Evolutionary conservation across 2,113 vertebrate species (phyloP).

Genomic region (Corapipo altera): DNA sequence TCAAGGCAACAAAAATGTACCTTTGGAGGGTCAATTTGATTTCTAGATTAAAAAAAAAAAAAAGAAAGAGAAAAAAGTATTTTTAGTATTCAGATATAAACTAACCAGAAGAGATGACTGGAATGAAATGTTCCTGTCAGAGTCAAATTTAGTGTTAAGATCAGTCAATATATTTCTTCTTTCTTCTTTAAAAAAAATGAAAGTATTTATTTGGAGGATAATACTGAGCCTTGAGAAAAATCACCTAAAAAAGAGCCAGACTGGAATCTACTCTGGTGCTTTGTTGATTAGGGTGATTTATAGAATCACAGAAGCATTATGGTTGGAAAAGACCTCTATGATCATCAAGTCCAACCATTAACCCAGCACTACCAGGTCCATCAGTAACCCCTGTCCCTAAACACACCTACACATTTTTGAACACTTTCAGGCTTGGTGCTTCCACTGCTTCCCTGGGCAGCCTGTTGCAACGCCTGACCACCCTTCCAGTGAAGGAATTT

Average conservation of each 20-base stretch:
- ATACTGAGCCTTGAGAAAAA: background rate
- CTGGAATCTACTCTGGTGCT: background rate
- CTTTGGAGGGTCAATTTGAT: background rate
- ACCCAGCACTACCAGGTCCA: background rate
- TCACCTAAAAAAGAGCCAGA: background rate
- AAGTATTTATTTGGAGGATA: background rate
- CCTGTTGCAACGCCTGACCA: background rate
- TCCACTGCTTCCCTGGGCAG: background rate
- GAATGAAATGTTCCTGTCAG: background rate
- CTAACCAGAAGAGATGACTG: background rate
- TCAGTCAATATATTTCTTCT: background rate
- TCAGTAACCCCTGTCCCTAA: background rate
- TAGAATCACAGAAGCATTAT: background rate
- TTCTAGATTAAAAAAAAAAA: background rate
- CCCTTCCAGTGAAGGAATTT: background rate
- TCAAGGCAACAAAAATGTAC: background rate
- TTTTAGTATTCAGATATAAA: background rate
- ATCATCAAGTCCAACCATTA: background rate
- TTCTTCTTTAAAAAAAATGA: background rate
- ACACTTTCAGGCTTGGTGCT: background rate
- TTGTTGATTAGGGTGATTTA: background rate
- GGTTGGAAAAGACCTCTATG: background rate
- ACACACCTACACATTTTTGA: background rate
- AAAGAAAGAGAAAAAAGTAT: too few species aligned
- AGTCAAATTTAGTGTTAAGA: background rate